Evolutionary conservation across 2,888 invertebrate species (phyloP).

Genomic region (Boloria selene): DNA sequence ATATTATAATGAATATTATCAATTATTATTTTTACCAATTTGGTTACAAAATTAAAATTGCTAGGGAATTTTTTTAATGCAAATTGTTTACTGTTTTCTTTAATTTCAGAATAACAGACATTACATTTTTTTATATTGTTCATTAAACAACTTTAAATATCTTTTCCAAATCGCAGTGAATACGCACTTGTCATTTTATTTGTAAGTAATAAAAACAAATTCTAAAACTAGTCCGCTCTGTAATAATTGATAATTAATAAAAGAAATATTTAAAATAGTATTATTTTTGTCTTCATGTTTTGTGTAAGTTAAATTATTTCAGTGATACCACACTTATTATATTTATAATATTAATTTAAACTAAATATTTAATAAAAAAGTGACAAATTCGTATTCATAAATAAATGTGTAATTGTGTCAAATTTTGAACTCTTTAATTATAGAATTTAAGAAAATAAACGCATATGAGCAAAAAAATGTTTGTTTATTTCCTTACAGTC

Average conservation of each 20-base stretch:
- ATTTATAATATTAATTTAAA: slow-evolving; percentile 4
- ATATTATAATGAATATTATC: slow-evolving; percentile 9
- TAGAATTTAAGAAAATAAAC: slow-evolving; percentile 43
- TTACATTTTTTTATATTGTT: slow-evolving; percentile 1
- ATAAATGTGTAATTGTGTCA: slow-evolving; percentile 23
- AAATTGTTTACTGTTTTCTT: not conserved
- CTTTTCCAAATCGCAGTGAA: slow-evolving; percentile 1
- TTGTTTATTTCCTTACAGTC: slow-evolving; percentile 18
- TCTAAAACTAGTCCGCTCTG: slow-evolving; percentile 35
- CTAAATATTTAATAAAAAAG: slow-evolving; percentile 13
- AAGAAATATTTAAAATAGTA: slow-evolving; percentile 22
- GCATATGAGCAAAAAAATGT: slow-evolving; percentile 37
- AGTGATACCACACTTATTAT: slow-evolving; percentile 10
- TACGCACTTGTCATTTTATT: slow-evolving; percentile 34
- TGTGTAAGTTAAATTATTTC: slow-evolving; percentile 19
- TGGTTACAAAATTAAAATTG: not conserved
- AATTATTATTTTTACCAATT: slow-evolving; percentile 2
- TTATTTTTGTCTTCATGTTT: slow-evolving; percentile 18
- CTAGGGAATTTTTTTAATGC: not conserved
- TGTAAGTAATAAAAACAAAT: slow-evolving; percentile 32
- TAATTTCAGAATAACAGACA: not conserved
- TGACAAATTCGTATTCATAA: slow-evolving; percentile 30
- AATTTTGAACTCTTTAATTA: slow-evolving; percentile 31
- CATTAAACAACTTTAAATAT: not conserved
- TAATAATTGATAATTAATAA: slow-evolving; percentile 21